Base-by-base conservation (phyloP, 2,888 invertebrate species). In the Pharmacophagus antenor region DNA sequence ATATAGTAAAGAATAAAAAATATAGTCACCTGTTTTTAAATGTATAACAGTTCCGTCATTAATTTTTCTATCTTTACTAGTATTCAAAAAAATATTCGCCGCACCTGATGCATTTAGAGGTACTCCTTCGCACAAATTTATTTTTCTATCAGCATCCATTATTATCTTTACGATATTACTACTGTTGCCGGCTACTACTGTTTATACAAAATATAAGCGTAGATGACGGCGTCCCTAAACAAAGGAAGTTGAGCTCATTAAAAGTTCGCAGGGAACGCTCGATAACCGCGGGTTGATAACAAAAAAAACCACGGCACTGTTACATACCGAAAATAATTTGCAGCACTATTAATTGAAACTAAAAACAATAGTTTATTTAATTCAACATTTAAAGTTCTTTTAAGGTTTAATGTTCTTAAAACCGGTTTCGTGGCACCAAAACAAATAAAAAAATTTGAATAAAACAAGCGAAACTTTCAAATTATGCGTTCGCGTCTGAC, bases 81-180 rank as follows among this genome's bases (percentile, higher is more conserved):
- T 83, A 73, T 88, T 88, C 74, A 89, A 76, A 80, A 85, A 88
- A 70, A 89, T 88, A 65, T 85, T 88, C 58, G 88, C 84, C 70
- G 83, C 82, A 82, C 85, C 85, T 77, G 85, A 54, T 41, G 85
- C 74, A 68, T 88, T 88, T 59, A 89, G 76, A 27, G 89, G 89
- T 52, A 85, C 81, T 58, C 85, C 88, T 70, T 89, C 89, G 65
- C 82, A 76, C 63, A 85, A 67, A 71, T 84, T 79, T 67, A 86
- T 80, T 82, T 84, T 89, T 70, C 79, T 80, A 67, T 85, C 86
- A 49, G 75, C 77, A 68, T 87, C 87, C 89, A 89, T 89, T 71
- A 63, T 84, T 72, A 75, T 74, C 76, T 74, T 69, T 72, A 68
- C 68, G 67, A 65, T 71, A 72, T 67, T 77, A 78, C 72, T 72